Conservation (phyloP, 2,797 vertebrate genomes). For the Prionace glauca region DNA sequence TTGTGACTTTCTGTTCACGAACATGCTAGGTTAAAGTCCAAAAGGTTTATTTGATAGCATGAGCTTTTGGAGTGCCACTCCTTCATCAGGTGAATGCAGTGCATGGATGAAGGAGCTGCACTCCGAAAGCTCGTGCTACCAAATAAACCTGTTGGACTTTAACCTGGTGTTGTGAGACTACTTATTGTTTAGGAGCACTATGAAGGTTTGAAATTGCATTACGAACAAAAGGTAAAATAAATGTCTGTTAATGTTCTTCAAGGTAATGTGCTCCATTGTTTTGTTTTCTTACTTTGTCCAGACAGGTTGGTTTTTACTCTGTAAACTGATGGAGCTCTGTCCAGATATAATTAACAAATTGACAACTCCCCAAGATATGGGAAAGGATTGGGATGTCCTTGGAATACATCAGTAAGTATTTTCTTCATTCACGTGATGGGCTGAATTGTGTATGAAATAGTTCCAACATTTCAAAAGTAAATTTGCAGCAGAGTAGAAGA, state of each 20-base stretch:
- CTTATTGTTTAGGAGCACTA: too few species aligned
- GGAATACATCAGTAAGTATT: conserved; percentile 82
- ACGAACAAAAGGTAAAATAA: neutral
- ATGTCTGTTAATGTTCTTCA: neutral
- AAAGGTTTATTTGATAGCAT: too few species aligned
- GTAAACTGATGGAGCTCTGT: conserved; percentile 82
- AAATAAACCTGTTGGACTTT: too few species aligned
- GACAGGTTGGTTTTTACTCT: conserved; percentile 84
- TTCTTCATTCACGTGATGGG: neutral
- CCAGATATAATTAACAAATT: conserved; percentile 70
- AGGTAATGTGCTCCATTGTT: neutral
- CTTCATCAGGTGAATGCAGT: too few species aligned
- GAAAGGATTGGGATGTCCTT: conserved; percentile 71
- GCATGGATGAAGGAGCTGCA: too few species aligned
- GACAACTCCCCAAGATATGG: conserved; percentile 60
- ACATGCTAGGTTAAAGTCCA: too few species aligned
- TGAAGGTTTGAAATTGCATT: neutral
- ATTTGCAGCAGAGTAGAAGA: neutral
- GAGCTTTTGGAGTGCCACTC: too few species aligned
- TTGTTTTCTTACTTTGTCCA: conserved; percentile 45
- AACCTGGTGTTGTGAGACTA: too few species aligned
- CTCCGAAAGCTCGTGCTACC: too few species aligned
- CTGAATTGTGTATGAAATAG: neutral
- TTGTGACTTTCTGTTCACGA: neutral
- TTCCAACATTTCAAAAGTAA: neutral